Conservation (phyloP, 1,140 invertebrate genomes). For the Sitophilus oryzae region DNA sequence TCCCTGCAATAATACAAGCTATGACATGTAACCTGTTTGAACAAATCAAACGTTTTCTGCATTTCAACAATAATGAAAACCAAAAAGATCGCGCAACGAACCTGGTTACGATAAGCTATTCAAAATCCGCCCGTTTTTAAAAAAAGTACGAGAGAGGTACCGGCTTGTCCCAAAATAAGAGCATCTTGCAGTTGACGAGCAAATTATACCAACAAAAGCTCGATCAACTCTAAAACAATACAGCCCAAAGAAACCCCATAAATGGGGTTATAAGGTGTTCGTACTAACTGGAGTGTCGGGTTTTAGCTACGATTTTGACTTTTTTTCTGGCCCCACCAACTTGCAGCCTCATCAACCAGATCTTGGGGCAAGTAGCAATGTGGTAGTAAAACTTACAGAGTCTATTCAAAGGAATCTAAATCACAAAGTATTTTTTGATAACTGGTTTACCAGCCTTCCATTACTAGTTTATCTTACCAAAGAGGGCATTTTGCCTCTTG, state of each 20-base stretch:
- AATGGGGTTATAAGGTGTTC: slow-evolving; percentile 45
- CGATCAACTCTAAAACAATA: slow-evolving; percentile 42
- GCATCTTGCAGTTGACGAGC: slow-evolving; percentile 38
- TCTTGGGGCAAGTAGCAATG: background rate
- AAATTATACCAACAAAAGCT: slow-evolving; percentile 43
- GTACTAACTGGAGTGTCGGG: slow-evolving; percentile 37
- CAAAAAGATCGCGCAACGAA: background rate
- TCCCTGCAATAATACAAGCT: background rate
- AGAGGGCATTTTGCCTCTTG: too few relatives aligned
- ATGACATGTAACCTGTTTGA: background rate
- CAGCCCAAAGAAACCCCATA: slow-evolving; percentile 43
- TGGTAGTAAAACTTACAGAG: background rate
- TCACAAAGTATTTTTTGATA: background rate
- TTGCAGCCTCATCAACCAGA: too few relatives aligned
- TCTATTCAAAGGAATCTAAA: background rate
- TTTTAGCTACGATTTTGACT: slow-evolving; percentile 43
- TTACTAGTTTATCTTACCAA: too few relatives aligned
- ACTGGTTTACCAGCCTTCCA: background rate
- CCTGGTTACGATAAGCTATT: slow-evolving; percentile 18
- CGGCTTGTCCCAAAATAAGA: too few relatives aligned
- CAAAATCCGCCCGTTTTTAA: slow-evolving; percentile 33
- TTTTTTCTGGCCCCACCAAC: too few relatives aligned
- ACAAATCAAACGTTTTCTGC: slow-evolving; percentile 2
- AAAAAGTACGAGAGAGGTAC: slow-evolving; percentile 27
- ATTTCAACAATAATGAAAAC: slow-evolving; percentile 1